These are phyloP conservation scores for Proisotoma minuta DNA, from an alignment of 2,888 invertebrate species.

Conservation along the genomic window DNA sequence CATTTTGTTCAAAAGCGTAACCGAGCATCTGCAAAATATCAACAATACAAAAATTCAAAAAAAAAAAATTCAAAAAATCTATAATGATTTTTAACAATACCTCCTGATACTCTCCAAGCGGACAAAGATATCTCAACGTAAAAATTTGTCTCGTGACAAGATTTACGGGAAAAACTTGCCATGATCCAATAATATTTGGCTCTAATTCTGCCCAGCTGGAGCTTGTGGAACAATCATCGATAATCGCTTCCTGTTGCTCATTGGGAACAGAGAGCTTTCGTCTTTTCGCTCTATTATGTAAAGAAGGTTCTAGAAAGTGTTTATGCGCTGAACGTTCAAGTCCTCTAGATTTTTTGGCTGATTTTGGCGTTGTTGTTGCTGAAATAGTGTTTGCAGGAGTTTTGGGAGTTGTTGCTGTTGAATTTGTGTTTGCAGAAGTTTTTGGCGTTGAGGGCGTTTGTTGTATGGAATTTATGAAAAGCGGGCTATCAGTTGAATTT, in stretches of 20 bases:
- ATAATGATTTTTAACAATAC: conserved; percentile 51
- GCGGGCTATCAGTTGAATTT: not conserved
- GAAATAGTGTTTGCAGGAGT: not conserved
- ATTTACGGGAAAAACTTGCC: conserved; percentile 84
- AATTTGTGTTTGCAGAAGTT: not conserved
- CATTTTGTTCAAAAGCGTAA: conserved; percentile 88
- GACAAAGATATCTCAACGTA: conserved; percentile 87
- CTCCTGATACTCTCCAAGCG: conserved; percentile 97
- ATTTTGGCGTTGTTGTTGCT: conserved; percentile 6
- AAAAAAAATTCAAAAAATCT: not conserved
- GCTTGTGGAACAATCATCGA: conserved; percentile 57
- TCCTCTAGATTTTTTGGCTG: conserved; percentile 20
- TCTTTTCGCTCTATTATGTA: conserved; percentile 23
- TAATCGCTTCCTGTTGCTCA: not conserved
- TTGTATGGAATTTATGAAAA: not conserved
- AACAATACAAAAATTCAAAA: conserved; percentile 3
- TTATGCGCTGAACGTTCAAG: conserved; percentile 18
- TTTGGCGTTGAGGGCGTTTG: not conserved
- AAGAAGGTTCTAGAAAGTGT: conserved; percentile 26
- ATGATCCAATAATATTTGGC: conserved; percentile 79
- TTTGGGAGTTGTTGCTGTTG: not conserved
- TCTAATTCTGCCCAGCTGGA: conserved; percentile 90
- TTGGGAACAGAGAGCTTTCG: conserved; percentile 14
- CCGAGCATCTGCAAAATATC: conserved; percentile 66
- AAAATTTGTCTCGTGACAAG: conserved; percentile 85